phyloP scores from a whole-genome alignment of 2,113 vertebrate species.

The Piprites chloris region DNA sequence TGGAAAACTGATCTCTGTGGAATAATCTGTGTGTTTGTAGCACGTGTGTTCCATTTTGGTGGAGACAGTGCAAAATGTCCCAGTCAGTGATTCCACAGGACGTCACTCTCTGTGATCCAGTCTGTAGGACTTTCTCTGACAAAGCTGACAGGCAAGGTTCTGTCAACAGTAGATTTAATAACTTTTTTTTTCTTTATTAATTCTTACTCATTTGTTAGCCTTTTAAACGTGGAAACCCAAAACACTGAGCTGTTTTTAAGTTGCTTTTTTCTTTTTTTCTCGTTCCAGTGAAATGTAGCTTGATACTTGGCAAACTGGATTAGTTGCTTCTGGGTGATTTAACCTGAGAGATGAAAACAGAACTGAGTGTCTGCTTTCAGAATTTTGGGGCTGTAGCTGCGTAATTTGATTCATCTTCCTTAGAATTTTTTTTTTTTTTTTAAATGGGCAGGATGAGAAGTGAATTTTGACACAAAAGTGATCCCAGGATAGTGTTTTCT shows the following conservation, averaged over 20 bases:
- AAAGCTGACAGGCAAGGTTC: not conserved
- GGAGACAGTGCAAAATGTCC: not conserved
- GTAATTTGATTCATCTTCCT: not conserved
- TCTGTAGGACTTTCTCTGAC: not conserved
- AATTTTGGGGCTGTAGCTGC: not conserved
- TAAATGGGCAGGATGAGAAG: not conserved
- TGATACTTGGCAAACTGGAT: not conserved
- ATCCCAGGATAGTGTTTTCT: not conserved
- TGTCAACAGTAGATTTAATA: not conserved
- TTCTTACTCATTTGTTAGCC: not conserved
- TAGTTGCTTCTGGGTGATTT: not conserved
- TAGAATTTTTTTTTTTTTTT: not conserved
- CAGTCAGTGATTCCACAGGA: not conserved
- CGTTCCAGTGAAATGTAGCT: not conserved
- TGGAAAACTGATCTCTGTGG: accelerated
- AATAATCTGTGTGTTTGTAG: not conserved
- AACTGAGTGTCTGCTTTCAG: not conserved
- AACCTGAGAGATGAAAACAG: not conserved
- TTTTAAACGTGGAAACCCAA: not conserved
- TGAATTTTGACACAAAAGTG: not conserved
- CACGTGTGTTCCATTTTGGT: not conserved
- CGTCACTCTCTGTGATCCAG: not conserved
- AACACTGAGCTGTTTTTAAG: not conserved
- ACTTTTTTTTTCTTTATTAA: not conserved
- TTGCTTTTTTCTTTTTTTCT: not conserved